Percentiles rank a stretch among this genome's conserved stretches.
Evolutionary conservation across 1,140 invertebrate species (phyloP).

Genomic region (Temnothorax longispinosus): DNA sequence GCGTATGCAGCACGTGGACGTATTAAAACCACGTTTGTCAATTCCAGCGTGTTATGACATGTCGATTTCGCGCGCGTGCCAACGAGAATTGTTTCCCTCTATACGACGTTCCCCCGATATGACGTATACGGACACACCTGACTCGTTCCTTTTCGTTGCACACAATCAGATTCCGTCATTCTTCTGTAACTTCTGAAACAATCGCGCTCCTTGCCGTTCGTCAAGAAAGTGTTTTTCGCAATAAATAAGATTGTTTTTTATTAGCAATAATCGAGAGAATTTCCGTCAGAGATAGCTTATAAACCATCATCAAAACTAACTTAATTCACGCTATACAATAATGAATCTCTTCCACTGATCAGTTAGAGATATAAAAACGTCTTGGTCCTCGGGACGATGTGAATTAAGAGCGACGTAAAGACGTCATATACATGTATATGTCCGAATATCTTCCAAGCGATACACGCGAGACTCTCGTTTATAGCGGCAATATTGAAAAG

Average conservation of each 20-base stretch:
- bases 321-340: not conserved
- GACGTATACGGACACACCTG: not conserved
- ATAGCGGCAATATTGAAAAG: conserved; percentile 35
- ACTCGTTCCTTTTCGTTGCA: not conserved
- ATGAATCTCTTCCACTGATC: conserved; percentile 20
- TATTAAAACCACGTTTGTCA: conserved; percentile 12
- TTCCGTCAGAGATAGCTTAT: not conserved
- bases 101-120: too few species aligned
- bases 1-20: not conserved
- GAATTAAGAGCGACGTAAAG: conserved; percentile 33
- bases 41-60: conserved; percentile 32
- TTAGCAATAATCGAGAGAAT: not conserved
- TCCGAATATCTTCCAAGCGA: not conserved
- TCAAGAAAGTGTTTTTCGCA: not conserved
- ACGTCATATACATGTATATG: not conserved
- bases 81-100: not conserved
- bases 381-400: not conserved
- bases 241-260: not conserved
- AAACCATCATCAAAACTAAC: not conserved
- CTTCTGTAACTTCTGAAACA: conserved; percentile 10
- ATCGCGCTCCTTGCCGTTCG: not conserved
- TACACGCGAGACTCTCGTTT: conserved; percentile 45
- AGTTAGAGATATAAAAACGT: conserved; percentile 38
- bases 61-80: conserved; percentile 13
- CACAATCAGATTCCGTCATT: conserved; percentile 11